Conservation (phyloP, 2,797 vertebrate species). For the Gallinago stenura region DNA sequence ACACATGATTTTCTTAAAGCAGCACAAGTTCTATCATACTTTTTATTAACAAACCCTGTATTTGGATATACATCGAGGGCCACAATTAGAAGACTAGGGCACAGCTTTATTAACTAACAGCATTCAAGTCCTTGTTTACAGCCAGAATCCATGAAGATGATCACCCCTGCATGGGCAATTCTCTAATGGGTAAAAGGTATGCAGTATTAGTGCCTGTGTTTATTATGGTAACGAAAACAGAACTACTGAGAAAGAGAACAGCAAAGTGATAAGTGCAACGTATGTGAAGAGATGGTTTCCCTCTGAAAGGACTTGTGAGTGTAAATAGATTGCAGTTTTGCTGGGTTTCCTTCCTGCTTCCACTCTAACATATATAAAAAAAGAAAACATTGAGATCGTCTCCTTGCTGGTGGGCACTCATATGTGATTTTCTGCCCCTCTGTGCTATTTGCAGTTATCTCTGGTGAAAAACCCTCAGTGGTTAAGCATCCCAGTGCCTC, state of each 20-base stretch:
- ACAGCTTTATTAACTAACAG: neutral
- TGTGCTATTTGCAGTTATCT: neutral
- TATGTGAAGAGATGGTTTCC: neutral
- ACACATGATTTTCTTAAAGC: neutral
- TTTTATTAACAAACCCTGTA: neutral
- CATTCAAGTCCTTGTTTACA: neutral
- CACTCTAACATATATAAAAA: neutral
- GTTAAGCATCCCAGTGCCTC: neutral
- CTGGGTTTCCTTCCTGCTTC: neutral
- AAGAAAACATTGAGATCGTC: neutral
- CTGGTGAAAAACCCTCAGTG: neutral
- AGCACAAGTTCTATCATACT: neutral
- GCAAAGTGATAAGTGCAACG: neutral
- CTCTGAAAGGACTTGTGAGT: neutral
- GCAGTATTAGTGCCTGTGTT: neutral
- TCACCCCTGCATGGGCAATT: neutral
- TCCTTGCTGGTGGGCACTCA: neutral
- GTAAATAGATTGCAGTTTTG: neutral
- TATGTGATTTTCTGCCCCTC: neutral
- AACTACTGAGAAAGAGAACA: neutral
- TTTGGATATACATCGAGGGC: neutral
- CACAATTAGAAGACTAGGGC: neutral
- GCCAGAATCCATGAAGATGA: neutral
- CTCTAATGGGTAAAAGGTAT: neutral
- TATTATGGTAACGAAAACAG: neutral